phyloP scores from a whole-genome alignment of 1,140 invertebrate genomes.

The Aradophagus sp. region DNA sequence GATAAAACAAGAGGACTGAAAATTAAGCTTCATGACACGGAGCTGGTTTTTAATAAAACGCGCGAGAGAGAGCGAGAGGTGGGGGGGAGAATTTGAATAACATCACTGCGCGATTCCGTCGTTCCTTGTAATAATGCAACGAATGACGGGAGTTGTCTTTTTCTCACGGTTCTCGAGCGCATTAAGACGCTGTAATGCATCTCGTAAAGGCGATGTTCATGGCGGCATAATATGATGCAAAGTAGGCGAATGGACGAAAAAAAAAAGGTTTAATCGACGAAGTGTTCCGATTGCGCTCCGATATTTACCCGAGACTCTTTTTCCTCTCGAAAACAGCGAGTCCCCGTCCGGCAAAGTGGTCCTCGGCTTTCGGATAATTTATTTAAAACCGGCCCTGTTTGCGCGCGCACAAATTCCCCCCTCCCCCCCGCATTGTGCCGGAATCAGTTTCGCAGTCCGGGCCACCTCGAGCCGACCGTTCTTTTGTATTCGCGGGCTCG shows the following conservation, averaged over 20 bases:
- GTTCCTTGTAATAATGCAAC: slow-evolving; percentile 43
- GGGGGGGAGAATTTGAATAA: slow-evolving; percentile 42
- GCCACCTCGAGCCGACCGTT: slow-evolving; percentile 32
- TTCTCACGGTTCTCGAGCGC: slow-evolving; percentile 51
- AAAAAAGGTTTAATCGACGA: slow-evolving; percentile 54
- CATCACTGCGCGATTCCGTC: slow-evolving; percentile 37
- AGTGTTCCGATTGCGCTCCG: slow-evolving; percentile 54
- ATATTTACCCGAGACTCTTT: slow-evolving; percentile 47
- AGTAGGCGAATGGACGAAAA: slow-evolving; percentile 56
- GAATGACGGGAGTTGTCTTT: slow-evolving; percentile 51
- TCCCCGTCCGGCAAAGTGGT: slow-evolving; percentile 23
- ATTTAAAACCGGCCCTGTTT: slow-evolving; percentile 53
- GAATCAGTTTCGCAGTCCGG: slow-evolving; percentile 26
- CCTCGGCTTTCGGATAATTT: slow-evolving; percentile 48
- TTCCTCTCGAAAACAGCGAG: slow-evolving; percentile 17
- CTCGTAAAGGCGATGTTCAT: slow-evolving; percentile 54
- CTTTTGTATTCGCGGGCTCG: slow-evolving; percentile 42
- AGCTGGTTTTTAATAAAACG: slow-evolving; percentile 49
- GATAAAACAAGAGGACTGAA: too few species aligned
- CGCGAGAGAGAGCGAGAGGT: slow-evolving; percentile 40
- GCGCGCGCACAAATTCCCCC: slow-evolving; percentile 26
- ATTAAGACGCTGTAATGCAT: slow-evolving; percentile 56
- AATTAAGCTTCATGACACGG: too few species aligned
- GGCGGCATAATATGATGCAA: slow-evolving; percentile 57
- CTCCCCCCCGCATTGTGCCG: slow-evolving; percentile 13